Base-by-base conservation (phyloP, 1,140 invertebrate genomes). In the Drosophila ogumai region DNA sequence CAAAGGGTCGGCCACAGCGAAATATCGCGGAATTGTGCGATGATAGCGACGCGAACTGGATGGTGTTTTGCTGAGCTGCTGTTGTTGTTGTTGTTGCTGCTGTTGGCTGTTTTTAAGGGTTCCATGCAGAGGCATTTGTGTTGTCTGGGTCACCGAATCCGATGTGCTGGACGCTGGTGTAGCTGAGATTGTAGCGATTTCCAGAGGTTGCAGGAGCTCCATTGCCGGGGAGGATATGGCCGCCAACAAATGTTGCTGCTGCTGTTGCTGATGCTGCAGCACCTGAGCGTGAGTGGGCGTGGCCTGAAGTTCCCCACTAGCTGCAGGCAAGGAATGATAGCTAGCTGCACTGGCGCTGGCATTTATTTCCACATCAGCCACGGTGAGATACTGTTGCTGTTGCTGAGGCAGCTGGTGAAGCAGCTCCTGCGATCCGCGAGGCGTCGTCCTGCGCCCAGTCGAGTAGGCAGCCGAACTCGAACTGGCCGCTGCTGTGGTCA, bases 1-100 rank as follows among this genome's bases (percentile, higher is more conserved):
- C 8, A 92, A 55, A 0, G 92, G 90, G 79, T 92, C 91, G 4
- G 90, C 81, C 1, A 91, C 73, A 2, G 92, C 87, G 56, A 92
- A 93, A 28, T 93, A 92, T 38, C 92, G 78, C n/a, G 92, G 92
- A 50, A 93, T 92, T 8, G 92, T 93, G 28, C 92, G 91, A 81
- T 93, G 92, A 73, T 92, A 92, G 50, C 92, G 92, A 10, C 91
- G 79, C 3, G 91, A 88, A 8, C 87, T 86, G 3, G 92, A 92
- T 1, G 87, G 85, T 6, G 90, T 92, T 61, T 91, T 91, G 54
- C 44, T 72, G 13, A 71, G 65, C 55, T 76, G 71, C 28, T 61
- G 50, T 8, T 80, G 78, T 3, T 52, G 43, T 6, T 44, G 36
- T 6, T 71, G 67, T 19, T 54, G 50, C n/a, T 36, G 50, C 15